These are phyloP conservation scores for Syngnathus floridae DNA, from an alignment of 2,113 vertebrate species.

Conservation along the genomic window DNA sequence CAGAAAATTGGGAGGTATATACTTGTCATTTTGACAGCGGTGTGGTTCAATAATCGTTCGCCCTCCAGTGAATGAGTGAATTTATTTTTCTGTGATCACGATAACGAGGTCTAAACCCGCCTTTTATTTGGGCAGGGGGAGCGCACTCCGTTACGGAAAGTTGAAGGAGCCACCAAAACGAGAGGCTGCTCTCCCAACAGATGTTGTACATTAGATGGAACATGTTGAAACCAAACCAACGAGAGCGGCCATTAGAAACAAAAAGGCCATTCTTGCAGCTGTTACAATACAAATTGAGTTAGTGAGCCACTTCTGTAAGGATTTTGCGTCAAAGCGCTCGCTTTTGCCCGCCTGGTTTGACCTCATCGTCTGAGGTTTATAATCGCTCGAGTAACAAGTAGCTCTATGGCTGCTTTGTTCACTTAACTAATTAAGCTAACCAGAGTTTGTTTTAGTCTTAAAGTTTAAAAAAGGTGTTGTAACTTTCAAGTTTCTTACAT, in stretches of 20 bases:
- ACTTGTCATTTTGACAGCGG: background rate
- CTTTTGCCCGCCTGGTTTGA: constrained; percentile 1
- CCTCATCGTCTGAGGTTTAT: constrained; percentile 7
- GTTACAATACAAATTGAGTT: constrained; percentile 14
- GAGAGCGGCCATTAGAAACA: constrained; percentile 8
- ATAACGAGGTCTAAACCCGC: background rate
- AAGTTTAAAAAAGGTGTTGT: no score
- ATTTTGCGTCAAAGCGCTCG: background rate
- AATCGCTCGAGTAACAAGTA: background rate
- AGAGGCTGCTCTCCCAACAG: constrained; percentile 3
- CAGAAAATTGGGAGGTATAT: background rate
- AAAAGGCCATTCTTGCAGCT: constrained; percentile 11
- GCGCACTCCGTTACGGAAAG: background rate
- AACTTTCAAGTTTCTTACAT: background rate
- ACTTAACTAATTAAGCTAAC: background rate
- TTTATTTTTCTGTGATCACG: background rate
- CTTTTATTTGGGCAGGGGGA: background rate
- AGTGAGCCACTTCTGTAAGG: constrained; percentile 5
- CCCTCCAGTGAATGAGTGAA: background rate
- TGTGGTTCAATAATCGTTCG: background rate
- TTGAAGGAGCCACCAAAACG: constrained; percentile 3
- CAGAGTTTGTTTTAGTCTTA: no score
- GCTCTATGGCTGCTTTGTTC: background rate
- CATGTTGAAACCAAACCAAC: constrained; percentile 1
- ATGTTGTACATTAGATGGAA: constrained; percentile 9